phyloP scores from a whole-genome alignment of 2,888 invertebrate genomes.

The Drosophila anomelani region DNA sequence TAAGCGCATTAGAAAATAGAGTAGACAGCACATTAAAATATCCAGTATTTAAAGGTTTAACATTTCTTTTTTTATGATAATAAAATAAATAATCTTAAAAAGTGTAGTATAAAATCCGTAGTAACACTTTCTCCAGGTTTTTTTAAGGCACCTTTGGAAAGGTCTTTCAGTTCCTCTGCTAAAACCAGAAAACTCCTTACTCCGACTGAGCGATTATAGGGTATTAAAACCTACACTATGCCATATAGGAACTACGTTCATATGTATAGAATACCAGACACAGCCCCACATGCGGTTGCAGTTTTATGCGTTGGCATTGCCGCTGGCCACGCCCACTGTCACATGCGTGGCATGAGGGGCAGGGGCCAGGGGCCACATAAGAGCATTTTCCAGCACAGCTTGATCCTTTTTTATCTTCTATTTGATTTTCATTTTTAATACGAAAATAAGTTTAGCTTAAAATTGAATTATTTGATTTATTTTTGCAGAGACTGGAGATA shows the following conservation, averaged over 20 bases:
- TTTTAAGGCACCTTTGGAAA: no score
- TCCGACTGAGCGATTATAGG: neutral
- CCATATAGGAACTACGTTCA: conserved; percentile 42
- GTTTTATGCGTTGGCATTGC: conserved; percentile 69
- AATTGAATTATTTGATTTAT: conserved; percentile 82
- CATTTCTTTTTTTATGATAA: neutral
- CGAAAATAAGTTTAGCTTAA: conserved; percentile 82
- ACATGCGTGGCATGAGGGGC: conserved; percentile 22
- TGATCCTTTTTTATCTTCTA: conserved; percentile 81
- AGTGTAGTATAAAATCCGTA: no score
- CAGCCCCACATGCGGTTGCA: conserved; percentile 69
- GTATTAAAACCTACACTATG: neutral
- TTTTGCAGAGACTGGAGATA: conserved; percentile 53
- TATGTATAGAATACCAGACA: conserved; percentile 10
- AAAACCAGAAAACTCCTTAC: neutral
- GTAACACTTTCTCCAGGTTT: neutral
- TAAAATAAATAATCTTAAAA: no score
- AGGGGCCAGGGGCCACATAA: conserved; percentile 24
- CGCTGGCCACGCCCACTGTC: conserved; percentile 67
- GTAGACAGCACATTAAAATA: neutral
- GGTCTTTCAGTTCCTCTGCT: neutral
- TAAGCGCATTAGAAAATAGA: neutral
- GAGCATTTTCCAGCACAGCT: conserved; percentile 69
- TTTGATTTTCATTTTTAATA: conserved; percentile 82
- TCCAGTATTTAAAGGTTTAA: neutral